A percentile compares a stretch with the other conserved stretches of the same genome.
Evolutionary conservation across 2,888 invertebrate species (phyloP).

Genomic region (Atrina japonica): DNA sequence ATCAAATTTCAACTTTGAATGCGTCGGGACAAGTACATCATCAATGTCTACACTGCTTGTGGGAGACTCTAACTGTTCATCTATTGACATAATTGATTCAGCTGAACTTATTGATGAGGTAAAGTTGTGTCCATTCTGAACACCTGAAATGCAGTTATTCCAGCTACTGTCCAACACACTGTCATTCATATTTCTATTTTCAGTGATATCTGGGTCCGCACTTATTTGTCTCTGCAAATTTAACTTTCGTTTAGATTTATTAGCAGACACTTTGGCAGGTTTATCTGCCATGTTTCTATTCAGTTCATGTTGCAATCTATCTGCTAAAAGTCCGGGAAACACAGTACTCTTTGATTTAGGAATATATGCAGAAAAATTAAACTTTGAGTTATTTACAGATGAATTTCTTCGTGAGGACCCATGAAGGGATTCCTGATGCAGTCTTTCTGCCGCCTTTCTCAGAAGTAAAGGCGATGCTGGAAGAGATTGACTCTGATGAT

Average conservation of each 20-base stretch:
- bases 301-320: constrained; percentile 63
- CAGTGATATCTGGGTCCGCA: constrained; percentile 22
- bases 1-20: background rate
- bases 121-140: background rate
- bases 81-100: constrained; percentile 51
- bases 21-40: background rate
- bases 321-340: constrained; percentile 61
- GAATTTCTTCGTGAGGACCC: constrained; percentile 59
- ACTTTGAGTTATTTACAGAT: constrained; percentile 37
- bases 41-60: background rate
- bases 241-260: constrained; percentile 21
- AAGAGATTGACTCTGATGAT: constrained; percentile 74
- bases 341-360: constrained; percentile 60
- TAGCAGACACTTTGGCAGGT: constrained; percentile 28
- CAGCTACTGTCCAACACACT: background rate
- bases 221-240: constrained; percentile 28
- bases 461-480: constrained; percentile 75
- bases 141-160: background rate
- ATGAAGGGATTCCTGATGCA: constrained; percentile 73
- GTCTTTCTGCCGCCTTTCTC: constrained; percentile 71
- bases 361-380: constrained; percentile 51
- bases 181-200: background rate
- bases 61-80: constrained; percentile 43
- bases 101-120: constrained; percentile 37
- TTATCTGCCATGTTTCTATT: constrained; percentile 46